Evolutionary conservation across 2,797 vertebrate species (phyloP).

Genomic region (Sphenopsis melanotis): DNA sequence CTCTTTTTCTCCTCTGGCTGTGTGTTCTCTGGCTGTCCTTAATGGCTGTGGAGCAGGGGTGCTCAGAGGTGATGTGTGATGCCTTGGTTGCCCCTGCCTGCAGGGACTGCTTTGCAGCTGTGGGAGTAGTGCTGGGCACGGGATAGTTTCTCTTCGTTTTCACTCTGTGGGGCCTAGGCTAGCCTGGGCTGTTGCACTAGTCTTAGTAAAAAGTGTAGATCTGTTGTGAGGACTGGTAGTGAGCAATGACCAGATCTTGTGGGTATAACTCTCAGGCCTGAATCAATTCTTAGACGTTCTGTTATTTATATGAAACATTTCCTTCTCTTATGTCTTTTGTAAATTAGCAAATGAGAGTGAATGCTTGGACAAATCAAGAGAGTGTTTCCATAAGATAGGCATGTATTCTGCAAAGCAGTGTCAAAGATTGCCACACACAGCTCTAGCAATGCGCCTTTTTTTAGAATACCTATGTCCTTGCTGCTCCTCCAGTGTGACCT

Average conservation of each 20-base stretch:
- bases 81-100: background rate
- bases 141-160: background rate
- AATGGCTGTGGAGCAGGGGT: background rate
- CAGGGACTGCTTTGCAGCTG: background rate
- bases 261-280: background rate
- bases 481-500: background rate
- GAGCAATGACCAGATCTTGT: background rate
- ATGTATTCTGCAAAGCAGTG: background rate
- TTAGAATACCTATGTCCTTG: background rate
- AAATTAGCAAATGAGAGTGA: background rate
- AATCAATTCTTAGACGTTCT: background rate
- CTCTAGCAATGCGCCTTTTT: background rate
- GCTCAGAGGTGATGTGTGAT: background rate
- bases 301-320: background rate
- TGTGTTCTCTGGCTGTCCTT: background rate
- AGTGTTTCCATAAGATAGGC: background rate
- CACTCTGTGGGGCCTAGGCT: background rate
- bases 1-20: background rate
- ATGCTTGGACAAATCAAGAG: background rate
- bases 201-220: background rate
- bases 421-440: background rate
- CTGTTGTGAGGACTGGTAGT: background rate
- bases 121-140: background rate
- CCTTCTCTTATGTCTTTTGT: background rate
- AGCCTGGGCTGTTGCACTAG: background rate